Percentiles rank a stretch among this genome's conserved stretches.
phyloP scores from a whole-genome alignment of 2,888 invertebrate species.

The Ceriagrion tenellum region DNA sequence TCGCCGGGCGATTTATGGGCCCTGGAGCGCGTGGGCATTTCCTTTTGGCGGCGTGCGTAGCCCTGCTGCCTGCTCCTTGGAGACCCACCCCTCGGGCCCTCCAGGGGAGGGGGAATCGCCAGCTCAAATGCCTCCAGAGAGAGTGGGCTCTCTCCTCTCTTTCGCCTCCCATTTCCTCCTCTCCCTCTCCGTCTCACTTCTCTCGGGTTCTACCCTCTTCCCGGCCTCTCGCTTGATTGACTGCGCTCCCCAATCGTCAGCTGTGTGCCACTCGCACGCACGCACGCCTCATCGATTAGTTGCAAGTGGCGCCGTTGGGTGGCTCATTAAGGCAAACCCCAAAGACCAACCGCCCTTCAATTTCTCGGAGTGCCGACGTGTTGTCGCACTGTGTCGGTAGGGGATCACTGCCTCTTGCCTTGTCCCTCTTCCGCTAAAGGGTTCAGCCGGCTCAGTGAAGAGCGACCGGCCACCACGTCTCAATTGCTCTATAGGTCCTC shows the following conservation, averaged over 20 bases:
- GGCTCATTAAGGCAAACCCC: not conserved
- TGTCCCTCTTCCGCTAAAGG: not conserved
- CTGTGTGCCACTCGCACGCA: not conserved
- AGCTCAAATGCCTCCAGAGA: not conserved
- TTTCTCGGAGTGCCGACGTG: not conserved
- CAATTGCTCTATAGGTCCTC: not conserved
- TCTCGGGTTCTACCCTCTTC: too few relatives aligned
- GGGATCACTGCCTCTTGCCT: not conserved
- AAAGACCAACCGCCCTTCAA: conserved; percentile 1
- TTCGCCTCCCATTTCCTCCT: not conserved
- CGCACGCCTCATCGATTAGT: conserved; percentile 26
- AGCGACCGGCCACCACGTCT: not conserved
- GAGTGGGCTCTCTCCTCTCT: too few relatives aligned
- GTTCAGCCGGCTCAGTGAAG: not conserved
- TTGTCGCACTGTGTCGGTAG: not conserved
- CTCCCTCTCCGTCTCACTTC: too few relatives aligned
- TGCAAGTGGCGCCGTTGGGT: conserved; percentile 31
- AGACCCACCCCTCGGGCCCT: not conserved
- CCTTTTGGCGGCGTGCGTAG: not conserved
- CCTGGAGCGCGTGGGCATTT: not conserved
- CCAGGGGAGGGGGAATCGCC: not conserved
- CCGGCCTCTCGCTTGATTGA: not conserved
- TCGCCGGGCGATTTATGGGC: not conserved
- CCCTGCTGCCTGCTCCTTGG: not conserved
- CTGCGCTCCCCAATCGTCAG: conserved; percentile 13